Evolutionary conservation across 2,797 vertebrate genomes (phyloP), one percentile per base, ranked within the genome.

Genomic region (Pogoniulus pusillus): DNA sequence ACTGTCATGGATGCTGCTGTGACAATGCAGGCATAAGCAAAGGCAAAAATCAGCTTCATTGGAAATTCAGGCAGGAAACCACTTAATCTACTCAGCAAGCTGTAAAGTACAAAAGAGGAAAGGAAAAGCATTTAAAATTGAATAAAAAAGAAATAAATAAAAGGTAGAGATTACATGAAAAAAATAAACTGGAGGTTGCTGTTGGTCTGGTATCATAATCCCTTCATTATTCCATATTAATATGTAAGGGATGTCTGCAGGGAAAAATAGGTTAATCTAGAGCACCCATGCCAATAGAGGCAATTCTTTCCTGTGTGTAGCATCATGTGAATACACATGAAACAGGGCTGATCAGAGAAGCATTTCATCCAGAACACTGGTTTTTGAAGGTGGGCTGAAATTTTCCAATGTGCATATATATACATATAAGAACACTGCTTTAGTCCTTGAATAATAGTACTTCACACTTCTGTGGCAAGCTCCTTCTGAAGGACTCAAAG

Each of bases 281-380:
- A 94, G 49, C 82, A 93, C 62, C 78, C 73, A 80, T 82, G 81
- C 92, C 93, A 93, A 94, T 6, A 91, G 62, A 92, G 39, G 47
- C 26, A 94, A 83, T 73, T 94, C 55, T 78, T 91, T 73, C n/a
- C 60, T 59, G 69, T 75, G 53, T 15, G 12, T 55, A 57, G 47
- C 65, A n/a, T 85, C 59, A 81, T 59, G 24, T 1, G 10, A 89
- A 73, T 68, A 71, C 29, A 70, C 78, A 75, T 70, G 79, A 78
- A 91, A 83, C 16, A 81, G n/a, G 30, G 30, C 43, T 49, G 66
- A 83, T 83, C 22, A 66, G 35, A 78, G 66, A 71, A 57, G 26
- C 34, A 55, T 76, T 83, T 71, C 30, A 20, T 51, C 41, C 24
- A 74, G 60, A 92, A 79, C 35, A 81, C 11, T 8, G 18, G 58